Evolutionary conservation across 2,888 invertebrate genomes (phyloP), one percentile per base, ranked within the genome.

Genomic region (Agrochola circellaris): DNA sequence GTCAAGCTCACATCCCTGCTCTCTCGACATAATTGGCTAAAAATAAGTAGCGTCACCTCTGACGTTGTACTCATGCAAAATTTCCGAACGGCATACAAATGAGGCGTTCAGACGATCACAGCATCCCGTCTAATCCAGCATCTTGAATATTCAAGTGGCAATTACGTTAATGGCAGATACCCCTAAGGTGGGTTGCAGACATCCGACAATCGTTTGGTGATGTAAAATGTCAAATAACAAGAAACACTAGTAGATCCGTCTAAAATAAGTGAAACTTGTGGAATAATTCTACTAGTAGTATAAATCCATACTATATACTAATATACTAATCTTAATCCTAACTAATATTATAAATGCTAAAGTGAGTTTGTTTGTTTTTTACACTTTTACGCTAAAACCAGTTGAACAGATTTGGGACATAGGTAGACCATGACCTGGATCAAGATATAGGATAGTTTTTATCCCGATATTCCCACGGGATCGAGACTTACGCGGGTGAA

Each of bases 61-160:
- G 84, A 87, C 83, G 88, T 80, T 84, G 75, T 76, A 75, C 80
- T 88, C 83, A 74, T 87, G 79, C 89, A 88, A 87, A 84, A 87
- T 87, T 88, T 83, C 73, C 83, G 85, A 88, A 87, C 83, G 81
- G 89, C 89, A 88, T 89, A 89, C 90, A 88, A 90, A 89, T 88
- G 86, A 89, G 87, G 83, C 82, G 81, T 87, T 83, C 77, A 82
- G 75, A 83, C 81, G 89, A 90, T 90, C 89, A 86, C 87, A 82
- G 87, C 82, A 89, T 88, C 87, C 89, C 83, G 79, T 84, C 86
- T 88, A 90, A 89, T 89, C 90, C 88, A 80, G 81, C 87, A 89
- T 87, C 91, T 91, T 91, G 91, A 92, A 92, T 92, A 92, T 92
- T 92, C 91, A 90, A 88, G 88, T 87, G 86, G 89, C 90, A 91